Evolutionary conservation across 2,113 vertebrate genomes (phyloP), one percentile per base, ranked within the genome.

Genomic region (Oncorhynchus masou): DNA sequence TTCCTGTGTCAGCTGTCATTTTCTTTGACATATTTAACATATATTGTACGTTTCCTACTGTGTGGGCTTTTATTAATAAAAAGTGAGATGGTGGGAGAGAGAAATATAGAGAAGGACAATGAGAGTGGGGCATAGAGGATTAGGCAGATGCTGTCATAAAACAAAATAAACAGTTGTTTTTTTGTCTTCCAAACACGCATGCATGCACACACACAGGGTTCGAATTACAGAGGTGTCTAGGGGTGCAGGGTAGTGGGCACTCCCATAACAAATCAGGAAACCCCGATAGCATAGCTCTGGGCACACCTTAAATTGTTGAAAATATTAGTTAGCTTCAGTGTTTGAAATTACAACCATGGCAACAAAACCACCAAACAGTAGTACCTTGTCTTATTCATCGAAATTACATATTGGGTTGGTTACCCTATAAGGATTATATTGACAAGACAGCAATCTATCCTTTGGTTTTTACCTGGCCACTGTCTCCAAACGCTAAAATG

Each of bases 81-180:
- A 13, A 29, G 16, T 16, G 25, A 67, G 15, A 5, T 31, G 25
- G 25, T 22, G 3, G 24, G 16, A 29, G 13, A 67, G 65, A 29
- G 39, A 39, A 39, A 39, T 39, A 39, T 8, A 39, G 7, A 39
- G 25, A 25, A 29, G 64, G 12, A 29, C 65, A 67, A 27, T 67
- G 25, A 25, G 6, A 29, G 39, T 9, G 39, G 65, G 27, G 65
- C 13, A 66, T 66, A 15, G 24, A 67, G 27, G 31, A 20, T 31
- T 31, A 68, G 66, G 59, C 74, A 68, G 49, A 69, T 24, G 49
- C 20, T 20, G 16, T 65, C 49, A 59, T 68, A 75, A 69, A 75
- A 75, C 49, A 51, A 69, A 39, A n/a, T 6, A 67, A 9, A 66
- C 25, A 5, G 12, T 67, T 29, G 25, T 74, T 69, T 69, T 69